Evolutionary conservation across 2,888 invertebrate species (phyloP).

Genomic region (Drosophila siamana): DNA sequence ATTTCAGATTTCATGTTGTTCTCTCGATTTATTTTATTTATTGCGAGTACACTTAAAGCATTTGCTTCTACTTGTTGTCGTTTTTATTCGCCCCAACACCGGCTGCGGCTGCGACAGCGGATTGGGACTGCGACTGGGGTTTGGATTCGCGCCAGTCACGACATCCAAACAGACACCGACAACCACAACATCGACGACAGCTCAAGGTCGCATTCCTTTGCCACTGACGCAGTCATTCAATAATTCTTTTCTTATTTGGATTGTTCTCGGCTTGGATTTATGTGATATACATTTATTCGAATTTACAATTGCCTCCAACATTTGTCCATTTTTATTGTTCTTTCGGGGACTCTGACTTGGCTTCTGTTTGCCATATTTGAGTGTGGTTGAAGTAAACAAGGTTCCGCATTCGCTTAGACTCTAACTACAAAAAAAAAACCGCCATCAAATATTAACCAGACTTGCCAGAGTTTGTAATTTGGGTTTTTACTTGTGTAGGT

Average conservation of each 20-base stretch:
- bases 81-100: constrained; percentile 34
- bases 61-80: constrained; percentile 55
- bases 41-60: constrained; percentile 46
- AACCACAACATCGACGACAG: constrained; percentile 54
- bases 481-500: background rate
- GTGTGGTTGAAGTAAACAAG: constrained; percentile 2
- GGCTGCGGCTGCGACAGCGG: background rate
- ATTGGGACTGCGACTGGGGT: constrained; percentile 10
- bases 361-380: constrained; percentile 11
- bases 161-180: constrained; percentile 56
- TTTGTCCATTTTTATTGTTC: background rate
- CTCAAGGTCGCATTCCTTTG: constrained; percentile 79
- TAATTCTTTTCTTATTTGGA: constrained; percentile 62
- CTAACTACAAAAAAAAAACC: constrained; percentile 1
- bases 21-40: constrained; percentile 47
- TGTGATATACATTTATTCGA: constrained; percentile 27
- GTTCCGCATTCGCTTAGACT: background rate
- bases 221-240: constrained; percentile 72
- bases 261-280: constrained; percentile 46
- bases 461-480: background rate
- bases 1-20: constrained; percentile 47
- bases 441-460: background rate
- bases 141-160: constrained; percentile 63
- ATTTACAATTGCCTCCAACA: constrained; percentile 4
- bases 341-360: background rate